phyloP scores from a whole-genome alignment of 2,888 invertebrate genomes.

The Ochropleura plecta region DNA sequence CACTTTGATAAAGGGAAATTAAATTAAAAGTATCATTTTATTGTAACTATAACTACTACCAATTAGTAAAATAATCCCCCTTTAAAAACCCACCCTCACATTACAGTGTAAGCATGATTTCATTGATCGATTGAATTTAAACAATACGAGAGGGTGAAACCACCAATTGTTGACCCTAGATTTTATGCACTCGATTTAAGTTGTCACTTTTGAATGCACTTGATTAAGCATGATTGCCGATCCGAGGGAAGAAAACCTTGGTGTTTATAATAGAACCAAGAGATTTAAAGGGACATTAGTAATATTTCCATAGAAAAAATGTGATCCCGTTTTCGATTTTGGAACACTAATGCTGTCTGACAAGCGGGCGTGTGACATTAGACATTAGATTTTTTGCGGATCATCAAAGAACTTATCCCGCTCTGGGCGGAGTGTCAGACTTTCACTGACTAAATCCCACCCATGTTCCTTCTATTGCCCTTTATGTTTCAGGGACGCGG shows the following conservation, averaged over 20 bases:
- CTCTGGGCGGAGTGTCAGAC: too few relatives aligned
- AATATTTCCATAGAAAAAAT: too few relatives aligned
- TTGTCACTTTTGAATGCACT: background rate
- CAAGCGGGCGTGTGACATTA: too few relatives aligned
- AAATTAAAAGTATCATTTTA: background rate
- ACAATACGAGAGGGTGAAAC: slow-evolving; percentile 37
- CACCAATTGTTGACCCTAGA: slow-evolving; percentile 19
- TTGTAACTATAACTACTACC: background rate
- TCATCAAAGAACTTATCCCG: too few relatives aligned
- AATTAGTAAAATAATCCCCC: slow-evolving; percentile 32
- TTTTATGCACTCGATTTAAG: slow-evolving; percentile 1
- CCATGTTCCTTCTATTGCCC: too few relatives aligned
- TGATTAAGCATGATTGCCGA: background rate
- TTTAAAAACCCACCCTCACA: slow-evolving; percentile 29
- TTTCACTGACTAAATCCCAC: too few relatives aligned
- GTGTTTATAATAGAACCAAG: background rate
- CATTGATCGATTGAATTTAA: slow-evolving; percentile 47
- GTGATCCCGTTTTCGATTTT: too few relatives aligned
- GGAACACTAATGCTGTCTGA: too few relatives aligned
- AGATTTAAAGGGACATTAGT: too few relatives aligned
- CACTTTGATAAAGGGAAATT: background rate
- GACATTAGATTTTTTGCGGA: too few relatives aligned
- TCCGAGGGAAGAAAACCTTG: background rate
- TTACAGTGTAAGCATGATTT: slow-evolving; percentile 24
- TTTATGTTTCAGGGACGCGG: too few relatives aligned